These are phyloP conservation scores for Drosophila yakuba DNA, from an alignment of 1,140 invertebrate genomes.

Conservation along the genomic window DNA sequence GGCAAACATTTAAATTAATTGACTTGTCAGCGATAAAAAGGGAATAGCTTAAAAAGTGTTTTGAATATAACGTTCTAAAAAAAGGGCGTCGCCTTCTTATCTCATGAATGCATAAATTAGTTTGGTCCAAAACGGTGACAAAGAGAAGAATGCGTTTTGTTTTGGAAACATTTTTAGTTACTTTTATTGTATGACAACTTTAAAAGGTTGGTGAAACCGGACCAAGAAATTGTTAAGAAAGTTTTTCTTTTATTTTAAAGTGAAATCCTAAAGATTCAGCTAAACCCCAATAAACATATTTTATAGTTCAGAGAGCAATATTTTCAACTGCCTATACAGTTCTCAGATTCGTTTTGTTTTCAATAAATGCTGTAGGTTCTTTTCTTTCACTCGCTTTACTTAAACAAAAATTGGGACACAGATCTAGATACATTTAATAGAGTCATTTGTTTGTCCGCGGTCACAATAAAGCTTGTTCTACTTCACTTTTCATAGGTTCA, in stretches of 20 bases:
- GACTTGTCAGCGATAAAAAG: slow-evolving; percentile 11
- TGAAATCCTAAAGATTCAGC: slow-evolving; percentile 19
- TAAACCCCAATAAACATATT: slow-evolving; percentile 42
- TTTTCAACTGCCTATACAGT: slow-evolving; percentile 22
- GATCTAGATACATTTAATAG: slow-evolving; percentile 56
- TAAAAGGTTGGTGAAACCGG: slow-evolving; percentile 16
- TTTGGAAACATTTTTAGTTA: slow-evolving; percentile 25
- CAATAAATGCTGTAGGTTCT: slow-evolving; percentile 9
- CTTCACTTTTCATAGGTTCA: slow-evolving; percentile 42
- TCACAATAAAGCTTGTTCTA: slow-evolving; percentile 43
- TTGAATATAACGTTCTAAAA: slow-evolving; percentile 9
- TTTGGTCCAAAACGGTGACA: slow-evolving; percentile 5
- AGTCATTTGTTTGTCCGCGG: slow-evolving; percentile 39
- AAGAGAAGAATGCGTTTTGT: slow-evolving; percentile 38
- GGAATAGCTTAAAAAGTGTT: slow-evolving; percentile 16
- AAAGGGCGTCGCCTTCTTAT: slow-evolving; percentile 22
- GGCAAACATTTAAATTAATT: slow-evolving; percentile 22
- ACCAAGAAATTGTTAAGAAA: slow-evolving; percentile 24
- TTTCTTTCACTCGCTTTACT: slow-evolving; percentile 17
- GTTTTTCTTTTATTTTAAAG: slow-evolving; percentile 38
- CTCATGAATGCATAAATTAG: slow-evolving; percentile 28
- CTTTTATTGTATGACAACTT: slow-evolving; percentile 11
- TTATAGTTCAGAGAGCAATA: slow-evolving; percentile 23
- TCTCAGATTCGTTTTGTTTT: not conserved
- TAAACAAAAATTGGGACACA: slow-evolving; percentile 53